These are phyloP conservation scores for Augochlorella aurata DNA, from an alignment of 2,888 invertebrate genomes.

Conservation along the genomic window DNA sequence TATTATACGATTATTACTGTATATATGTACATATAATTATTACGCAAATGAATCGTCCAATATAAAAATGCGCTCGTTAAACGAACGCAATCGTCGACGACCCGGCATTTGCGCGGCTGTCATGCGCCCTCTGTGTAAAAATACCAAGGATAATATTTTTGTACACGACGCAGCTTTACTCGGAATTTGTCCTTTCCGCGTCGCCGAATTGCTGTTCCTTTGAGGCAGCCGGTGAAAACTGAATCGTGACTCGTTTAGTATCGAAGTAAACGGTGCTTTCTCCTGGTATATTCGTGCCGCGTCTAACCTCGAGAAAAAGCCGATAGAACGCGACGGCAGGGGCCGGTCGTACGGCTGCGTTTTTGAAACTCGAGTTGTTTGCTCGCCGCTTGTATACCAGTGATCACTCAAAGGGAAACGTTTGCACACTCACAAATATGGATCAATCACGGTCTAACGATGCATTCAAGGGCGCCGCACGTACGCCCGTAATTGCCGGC, in stretches of 20 bases:
- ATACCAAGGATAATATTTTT: neutral
- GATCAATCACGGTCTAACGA: constrained; percentile 61
- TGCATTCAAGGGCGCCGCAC: constrained; percentile 45
- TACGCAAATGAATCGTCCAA: no score
- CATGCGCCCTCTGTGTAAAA: neutral
- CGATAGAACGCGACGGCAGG: neutral
- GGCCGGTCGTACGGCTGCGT: constrained; percentile 3
- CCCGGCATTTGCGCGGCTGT: neutral
- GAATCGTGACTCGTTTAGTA: constrained; percentile 8
- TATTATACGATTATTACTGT: no score
- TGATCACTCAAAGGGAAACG: constrained; percentile 58
- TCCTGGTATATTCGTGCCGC: constrained; percentile 2
- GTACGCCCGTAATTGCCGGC: constrained; percentile 32
- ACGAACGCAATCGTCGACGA: no score
- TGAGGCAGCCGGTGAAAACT: neutral
- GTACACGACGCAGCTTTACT: neutral
- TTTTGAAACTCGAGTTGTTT: constrained; percentile 44
- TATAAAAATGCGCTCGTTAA: no score
- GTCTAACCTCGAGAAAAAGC: constrained; percentile 15
- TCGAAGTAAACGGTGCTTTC: constrained; percentile 6
- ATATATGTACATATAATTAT: no score
- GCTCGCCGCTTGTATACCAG: constrained; percentile 41
- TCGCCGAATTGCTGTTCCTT: neutral
- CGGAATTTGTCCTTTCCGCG: no score
- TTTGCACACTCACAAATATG: constrained; percentile 56